These are phyloP conservation scores for Diacarnus erythraeanus DNA, from an alignment of 37 sponge, comb jelly and placozoan genomes.

Conservation along the genomic window DNA sequence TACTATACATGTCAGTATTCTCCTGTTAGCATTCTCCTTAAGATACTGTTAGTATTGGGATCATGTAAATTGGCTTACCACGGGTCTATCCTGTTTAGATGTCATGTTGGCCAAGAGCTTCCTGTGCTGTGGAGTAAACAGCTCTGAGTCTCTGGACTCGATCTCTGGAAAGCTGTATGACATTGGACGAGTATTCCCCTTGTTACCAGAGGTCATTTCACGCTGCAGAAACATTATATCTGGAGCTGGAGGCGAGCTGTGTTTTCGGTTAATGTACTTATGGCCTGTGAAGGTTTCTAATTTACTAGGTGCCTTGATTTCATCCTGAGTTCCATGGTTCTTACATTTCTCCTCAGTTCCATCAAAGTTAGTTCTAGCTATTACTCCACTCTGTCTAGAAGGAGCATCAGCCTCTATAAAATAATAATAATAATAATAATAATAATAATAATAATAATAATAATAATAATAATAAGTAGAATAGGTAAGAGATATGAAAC, in stretches of 20 bases:
- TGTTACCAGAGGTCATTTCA: too few species aligned
- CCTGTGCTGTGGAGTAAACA: neutral
- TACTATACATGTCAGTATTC: too few species aligned
- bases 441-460: too few species aligned
- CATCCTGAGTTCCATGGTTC: neutral
- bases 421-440: too few species aligned
- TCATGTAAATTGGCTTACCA: conserved; percentile 15
- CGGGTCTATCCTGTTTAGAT: neutral
- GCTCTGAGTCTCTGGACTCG: neutral
- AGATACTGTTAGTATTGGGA: too few species aligned
- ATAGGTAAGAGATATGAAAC: too few species aligned
- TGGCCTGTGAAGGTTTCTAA: neutral
- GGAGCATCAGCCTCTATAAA: neutral
- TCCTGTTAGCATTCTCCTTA: too few species aligned
- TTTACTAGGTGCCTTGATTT: neutral
- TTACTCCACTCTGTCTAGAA: neutral
- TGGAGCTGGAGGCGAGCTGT: neutral
- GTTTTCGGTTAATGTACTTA: neutral
- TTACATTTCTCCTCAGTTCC: conserved; percentile 2
- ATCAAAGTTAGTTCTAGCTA: neutral
- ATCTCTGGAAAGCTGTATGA: neutral
- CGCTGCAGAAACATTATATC: too few species aligned
- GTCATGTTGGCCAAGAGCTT: neutral
- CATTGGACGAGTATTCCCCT: neutral
- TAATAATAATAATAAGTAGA: too few species aligned